phyloP scores from a whole-genome alignment of 2,797 vertebrate genomes.

The Propithecus perrieri region DNA sequence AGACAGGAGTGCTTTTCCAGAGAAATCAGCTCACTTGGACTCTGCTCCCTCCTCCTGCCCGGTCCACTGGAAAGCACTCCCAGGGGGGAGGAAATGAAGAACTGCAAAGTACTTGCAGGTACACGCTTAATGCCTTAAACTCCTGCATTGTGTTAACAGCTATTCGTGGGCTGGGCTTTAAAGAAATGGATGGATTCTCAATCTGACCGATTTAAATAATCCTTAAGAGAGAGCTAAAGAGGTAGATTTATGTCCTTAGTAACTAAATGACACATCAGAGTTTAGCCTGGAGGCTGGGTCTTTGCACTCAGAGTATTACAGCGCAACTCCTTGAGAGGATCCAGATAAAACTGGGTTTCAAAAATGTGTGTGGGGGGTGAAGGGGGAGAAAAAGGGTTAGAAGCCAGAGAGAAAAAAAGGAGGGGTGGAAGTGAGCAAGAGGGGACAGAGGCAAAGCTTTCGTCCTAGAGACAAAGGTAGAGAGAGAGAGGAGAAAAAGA shows the following conservation, averaged over 20 bases:
- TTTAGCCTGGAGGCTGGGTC: slow-evolving; percentile 57
- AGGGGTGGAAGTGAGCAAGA: background rate
- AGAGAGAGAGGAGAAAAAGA: background rate
- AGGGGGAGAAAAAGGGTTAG: background rate
- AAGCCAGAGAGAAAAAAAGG: background rate
- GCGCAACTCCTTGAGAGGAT: background rate
- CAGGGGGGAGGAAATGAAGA: slow-evolving; percentile 77
- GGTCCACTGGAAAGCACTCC: slow-evolving; percentile 78
- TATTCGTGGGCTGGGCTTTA: slow-evolving; percentile 71
- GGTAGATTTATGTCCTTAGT: slow-evolving; percentile 68
- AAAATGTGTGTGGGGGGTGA: background rate
- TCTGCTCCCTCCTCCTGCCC: slow-evolving; percentile 13
- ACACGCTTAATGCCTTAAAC: slow-evolving; percentile 80
- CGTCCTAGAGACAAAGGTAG: background rate
- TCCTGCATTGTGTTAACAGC: slow-evolving; percentile 81
- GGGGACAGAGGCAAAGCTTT: background rate
- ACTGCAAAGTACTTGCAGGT: slow-evolving; percentile 78
- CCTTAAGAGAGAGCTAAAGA: slow-evolving; percentile 50
- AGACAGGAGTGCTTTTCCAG: slow-evolving; percentile 78
- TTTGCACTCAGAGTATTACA: background rate
- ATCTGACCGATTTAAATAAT: slow-evolving; percentile 79
- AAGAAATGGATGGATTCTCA: slow-evolving; percentile 79
- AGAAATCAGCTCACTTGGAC: slow-evolving; percentile 72
- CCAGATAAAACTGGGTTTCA: slow-evolving; percentile 29
- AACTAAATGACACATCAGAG: slow-evolving; percentile 35